Evolutionary conservation across 2,888 invertebrate genomes (phyloP).

Genomic region (Yponomeuta sedellus): DNA sequence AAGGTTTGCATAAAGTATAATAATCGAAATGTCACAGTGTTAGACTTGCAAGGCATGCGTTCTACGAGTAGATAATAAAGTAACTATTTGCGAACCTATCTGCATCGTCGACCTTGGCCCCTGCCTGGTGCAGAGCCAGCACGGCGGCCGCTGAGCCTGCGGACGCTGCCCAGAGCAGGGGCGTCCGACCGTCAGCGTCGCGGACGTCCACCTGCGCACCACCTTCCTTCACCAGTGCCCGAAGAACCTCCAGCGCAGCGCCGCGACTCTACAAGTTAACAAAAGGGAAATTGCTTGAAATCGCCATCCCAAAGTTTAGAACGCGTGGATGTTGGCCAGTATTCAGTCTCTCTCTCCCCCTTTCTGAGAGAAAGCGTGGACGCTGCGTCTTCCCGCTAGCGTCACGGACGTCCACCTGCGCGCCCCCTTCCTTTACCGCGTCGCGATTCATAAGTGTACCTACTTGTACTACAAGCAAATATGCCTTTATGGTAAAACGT

Average conservation of each 20-base stretch:
- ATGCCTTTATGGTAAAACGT: no score
- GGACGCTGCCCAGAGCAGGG: constrained; percentile 97
- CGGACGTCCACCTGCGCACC: constrained; percentile 89
- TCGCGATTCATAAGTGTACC: no score
- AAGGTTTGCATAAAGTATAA: not conserved
- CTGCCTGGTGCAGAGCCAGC: constrained; percentile 90
- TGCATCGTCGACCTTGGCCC: constrained; percentile 86
- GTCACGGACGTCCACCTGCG: no score
- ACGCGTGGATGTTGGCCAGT: no score
- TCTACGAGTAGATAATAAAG: no score
- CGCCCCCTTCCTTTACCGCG: no score
- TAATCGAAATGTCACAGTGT: not conserved
- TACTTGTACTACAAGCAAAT: no score
- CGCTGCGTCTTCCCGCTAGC: no score
- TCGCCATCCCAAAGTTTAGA: no score
- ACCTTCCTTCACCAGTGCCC: constrained; percentile 84
- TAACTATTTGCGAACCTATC: constrained; percentile 77
- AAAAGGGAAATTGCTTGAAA: not conserved
- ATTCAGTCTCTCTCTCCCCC: no score
- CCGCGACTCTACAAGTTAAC: constrained; percentile 52
- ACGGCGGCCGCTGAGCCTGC: constrained; percentile 96
- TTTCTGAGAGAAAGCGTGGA: no score
- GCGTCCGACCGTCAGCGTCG: constrained; percentile 95
- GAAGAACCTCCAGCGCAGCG: constrained; percentile 86
- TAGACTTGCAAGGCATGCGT: not conserved